Evolutionary conservation across 2,797 vertebrate species (phyloP).

Genomic region (Artibeus jamaicensis): DNA sequence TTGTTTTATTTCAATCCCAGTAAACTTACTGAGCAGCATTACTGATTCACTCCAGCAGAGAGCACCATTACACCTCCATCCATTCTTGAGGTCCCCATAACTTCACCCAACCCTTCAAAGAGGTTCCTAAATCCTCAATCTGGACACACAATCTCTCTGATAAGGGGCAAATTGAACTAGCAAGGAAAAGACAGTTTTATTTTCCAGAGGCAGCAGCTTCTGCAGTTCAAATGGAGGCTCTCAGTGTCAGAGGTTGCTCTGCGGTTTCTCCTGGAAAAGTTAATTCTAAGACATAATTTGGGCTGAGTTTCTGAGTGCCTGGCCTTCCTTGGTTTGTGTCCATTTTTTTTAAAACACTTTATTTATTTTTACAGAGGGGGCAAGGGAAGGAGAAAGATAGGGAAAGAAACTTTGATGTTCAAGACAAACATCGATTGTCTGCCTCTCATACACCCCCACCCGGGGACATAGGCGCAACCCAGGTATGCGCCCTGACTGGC

Average conservation of each 20-base stretch:
- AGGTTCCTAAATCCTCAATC: not conserved
- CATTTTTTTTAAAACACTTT: not conserved
- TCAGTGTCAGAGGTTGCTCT: not conserved
- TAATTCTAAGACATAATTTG: not conserved
- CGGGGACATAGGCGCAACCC: no score
- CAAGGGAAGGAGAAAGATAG: no score
- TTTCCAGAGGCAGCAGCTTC: not conserved
- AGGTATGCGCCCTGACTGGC: no score
- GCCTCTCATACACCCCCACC: no score
- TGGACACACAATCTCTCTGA: conserved; percentile 2
- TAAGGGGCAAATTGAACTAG: not conserved
- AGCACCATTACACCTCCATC: conserved; percentile 59
- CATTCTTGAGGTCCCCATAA: not conserved
- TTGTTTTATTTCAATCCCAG: not conserved
- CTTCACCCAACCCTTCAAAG: not conserved
- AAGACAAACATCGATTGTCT: no score
- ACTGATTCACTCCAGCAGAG: conserved; percentile 62
- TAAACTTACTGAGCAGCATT: not conserved
- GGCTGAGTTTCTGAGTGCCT: not conserved
- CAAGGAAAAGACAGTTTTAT: not conserved
- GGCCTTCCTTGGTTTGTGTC: conserved; percentile 42
- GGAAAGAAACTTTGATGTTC: no score
- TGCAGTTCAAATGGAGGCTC: not conserved
- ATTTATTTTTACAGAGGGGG: no score
- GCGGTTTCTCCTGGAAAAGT: not conserved